Conservation (phyloP, 2,797 vertebrate genomes). For the Iguana delicatissima region DNA sequence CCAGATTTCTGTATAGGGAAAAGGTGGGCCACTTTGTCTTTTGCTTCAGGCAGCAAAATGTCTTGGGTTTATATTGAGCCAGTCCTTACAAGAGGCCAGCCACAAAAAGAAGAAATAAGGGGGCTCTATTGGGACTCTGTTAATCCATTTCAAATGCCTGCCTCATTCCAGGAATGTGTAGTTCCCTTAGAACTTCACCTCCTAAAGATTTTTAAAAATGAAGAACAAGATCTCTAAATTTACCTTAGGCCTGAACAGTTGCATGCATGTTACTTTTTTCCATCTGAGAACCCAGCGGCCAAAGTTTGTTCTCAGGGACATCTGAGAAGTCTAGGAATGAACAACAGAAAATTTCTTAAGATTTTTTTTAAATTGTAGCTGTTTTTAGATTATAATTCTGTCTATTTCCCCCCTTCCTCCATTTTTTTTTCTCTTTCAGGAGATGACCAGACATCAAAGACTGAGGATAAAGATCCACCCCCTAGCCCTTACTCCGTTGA, state of each 20-base stretch:
- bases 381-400: background rate
- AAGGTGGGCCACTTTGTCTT: no score
- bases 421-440: conserved; percentile 74
- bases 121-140: background rate
- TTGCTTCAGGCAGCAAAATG: no score
- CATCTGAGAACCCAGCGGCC: background rate
- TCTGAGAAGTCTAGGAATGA: background rate
- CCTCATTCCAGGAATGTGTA: background rate
- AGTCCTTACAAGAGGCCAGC: background rate
- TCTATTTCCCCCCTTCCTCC: background rate
- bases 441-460: conserved; percentile 83
- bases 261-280: background rate
- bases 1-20: no score
- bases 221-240: background rate
- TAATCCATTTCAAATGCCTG: background rate
- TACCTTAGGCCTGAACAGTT: background rate
- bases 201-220: background rate
- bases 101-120: background rate
- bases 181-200: background rate
- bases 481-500: conserved; percentile 96
- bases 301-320: background rate
- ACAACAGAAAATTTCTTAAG: background rate
- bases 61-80: no score
- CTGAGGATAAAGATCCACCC: conserved; percentile 83
- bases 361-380: background rate